Evolutionary conservation across 2,888 invertebrate species (phyloP).

Genomic region (Platycheirus rosarum): DNA sequence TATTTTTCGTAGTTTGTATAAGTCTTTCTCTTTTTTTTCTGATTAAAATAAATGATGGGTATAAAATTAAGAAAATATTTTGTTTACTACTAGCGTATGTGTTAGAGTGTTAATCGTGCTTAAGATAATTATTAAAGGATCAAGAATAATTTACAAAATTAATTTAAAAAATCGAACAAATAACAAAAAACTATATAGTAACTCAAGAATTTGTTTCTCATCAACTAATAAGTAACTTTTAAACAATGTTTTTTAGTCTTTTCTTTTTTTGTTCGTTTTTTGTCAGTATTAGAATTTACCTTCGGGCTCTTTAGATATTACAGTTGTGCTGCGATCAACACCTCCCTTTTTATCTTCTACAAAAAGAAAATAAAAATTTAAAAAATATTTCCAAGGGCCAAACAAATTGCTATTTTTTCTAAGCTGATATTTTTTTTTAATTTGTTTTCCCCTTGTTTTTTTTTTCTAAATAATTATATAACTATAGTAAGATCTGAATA

Average conservation of each 20-base stretch:
- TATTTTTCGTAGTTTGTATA: too few species aligned
- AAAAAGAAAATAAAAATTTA: constrained; percentile 77
- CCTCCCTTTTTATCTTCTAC: constrained; percentile 95
- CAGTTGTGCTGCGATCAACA: constrained; percentile 96
- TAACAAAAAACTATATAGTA: too few species aligned
- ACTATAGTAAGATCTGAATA: neutral
- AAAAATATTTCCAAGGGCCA: constrained; percentile 74
- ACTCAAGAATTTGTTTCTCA: neutral
- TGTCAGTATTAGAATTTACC: constrained; percentile 81
- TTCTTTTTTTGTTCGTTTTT: constrained; percentile 60
- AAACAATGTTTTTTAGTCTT: constrained; percentile 19
- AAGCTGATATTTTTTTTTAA: constrained; percentile 22
- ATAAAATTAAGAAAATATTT: constrained; percentile 36
- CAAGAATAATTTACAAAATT: constrained; percentile 18
- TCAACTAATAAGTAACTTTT: neutral
- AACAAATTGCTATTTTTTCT: constrained; percentile 66
- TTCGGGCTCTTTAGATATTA: constrained; percentile 96
- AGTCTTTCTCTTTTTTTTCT: too few species aligned
- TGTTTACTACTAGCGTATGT: constrained; percentile 38
- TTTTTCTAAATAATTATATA: constrained; percentile 14
- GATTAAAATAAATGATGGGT: neutral
- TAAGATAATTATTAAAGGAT: constrained; percentile 33
- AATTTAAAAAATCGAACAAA: constrained; percentile 34
- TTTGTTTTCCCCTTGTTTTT: constrained; percentile 39
- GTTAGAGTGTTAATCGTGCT: constrained; percentile 51